Conservation (phyloP, 2,797 vertebrate genomes). For the Gadopsis bispinosus region DNA sequence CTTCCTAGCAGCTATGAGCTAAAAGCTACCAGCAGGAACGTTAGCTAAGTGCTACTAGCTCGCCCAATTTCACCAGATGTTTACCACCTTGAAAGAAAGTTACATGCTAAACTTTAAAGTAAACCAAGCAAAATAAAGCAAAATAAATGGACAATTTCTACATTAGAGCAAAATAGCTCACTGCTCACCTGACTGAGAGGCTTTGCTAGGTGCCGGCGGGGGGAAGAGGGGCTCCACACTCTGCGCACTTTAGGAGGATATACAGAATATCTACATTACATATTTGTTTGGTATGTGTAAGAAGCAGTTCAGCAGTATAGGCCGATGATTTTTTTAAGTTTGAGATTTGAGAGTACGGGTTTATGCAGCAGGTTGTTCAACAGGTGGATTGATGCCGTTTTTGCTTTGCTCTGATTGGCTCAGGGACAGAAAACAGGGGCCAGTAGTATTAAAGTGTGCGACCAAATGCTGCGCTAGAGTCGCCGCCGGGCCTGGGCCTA, state of each 20-base stretch:
- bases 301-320: neutral
- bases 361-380: neutral
- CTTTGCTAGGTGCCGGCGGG: neutral
- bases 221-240: too few species aligned
- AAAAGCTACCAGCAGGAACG: neutral
- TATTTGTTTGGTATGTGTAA: neutral
- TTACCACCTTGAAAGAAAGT: neutral
- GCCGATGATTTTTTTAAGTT: too few species aligned
- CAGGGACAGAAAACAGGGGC: neutral
- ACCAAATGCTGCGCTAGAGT: neutral
- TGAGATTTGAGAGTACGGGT: neutral
- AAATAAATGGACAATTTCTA: neutral
- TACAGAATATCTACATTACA: too few species aligned
- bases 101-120: neutral
- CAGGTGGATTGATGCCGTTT: neutral
- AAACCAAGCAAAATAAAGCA: neutral
- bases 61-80: neutral
- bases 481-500: neutral
- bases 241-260: neutral
- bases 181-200: conserved; percentile 2
- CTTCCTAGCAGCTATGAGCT: neutral
- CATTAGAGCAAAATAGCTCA: neutral
- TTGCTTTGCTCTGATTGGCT: conserved; percentile 7
- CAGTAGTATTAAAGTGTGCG: neutral
- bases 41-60: neutral